These are phyloP conservation scores for Rugalucina vietnamica DNA, from an alignment of 2,888 invertebrate genomes.

Conservation along the genomic window DNA sequence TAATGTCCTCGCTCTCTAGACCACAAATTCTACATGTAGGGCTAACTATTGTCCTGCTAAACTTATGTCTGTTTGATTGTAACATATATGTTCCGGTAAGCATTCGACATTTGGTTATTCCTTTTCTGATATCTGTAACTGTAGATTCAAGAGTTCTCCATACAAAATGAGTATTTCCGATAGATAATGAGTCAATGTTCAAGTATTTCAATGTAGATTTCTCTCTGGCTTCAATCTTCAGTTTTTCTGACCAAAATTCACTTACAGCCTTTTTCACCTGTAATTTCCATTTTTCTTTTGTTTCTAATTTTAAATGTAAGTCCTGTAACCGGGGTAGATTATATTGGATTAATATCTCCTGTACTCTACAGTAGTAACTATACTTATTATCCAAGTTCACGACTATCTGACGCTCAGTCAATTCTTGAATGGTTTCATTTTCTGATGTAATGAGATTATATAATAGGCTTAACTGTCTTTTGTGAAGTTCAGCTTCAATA, in stretches of 20 bases:
- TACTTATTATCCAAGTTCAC: neutral
- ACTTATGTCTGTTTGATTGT: constrained; percentile 3
- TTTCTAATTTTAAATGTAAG: neutral
- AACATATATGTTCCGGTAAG: constrained; percentile 16
- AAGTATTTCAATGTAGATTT: constrained; percentile 4
- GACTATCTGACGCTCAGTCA: neutral
- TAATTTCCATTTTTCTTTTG: neutral
- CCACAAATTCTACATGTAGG: neutral
- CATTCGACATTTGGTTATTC: constrained; percentile 16
- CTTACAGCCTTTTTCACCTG: neutral
- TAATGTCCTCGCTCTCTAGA: neutral
- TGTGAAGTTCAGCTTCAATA: constrained; percentile 12
- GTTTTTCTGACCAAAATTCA: neutral
- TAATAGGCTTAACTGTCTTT: neutral
- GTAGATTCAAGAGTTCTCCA: neutral
- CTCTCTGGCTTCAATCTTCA: neutral
- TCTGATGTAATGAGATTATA: neutral
- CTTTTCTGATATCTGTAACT: neutral
- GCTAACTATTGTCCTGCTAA: neutral
- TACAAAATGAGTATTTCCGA: neutral
- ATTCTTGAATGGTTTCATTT: neutral
- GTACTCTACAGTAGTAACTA: too few species aligned
- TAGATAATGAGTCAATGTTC: neutral
- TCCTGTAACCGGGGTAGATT: neutral
- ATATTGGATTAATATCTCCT: neutral